These are phyloP conservation scores for Manis pentadactyla DNA, from an alignment of 2,797 vertebrate species.

Conservation along the genomic window DNA sequence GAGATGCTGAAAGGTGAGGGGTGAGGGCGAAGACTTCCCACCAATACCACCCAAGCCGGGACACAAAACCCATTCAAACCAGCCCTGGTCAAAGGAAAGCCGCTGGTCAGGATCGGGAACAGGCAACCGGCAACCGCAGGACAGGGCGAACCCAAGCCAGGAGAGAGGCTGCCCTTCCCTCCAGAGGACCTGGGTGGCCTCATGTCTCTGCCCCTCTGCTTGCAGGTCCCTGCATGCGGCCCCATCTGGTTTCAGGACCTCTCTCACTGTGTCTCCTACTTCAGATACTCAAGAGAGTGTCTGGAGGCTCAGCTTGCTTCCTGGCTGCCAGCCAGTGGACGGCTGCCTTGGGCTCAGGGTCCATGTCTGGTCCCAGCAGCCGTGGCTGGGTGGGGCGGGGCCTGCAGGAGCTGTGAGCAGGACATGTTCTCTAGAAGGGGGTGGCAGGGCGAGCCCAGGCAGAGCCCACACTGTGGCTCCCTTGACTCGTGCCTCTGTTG, in stretches of 20 bases:
- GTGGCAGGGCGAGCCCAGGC: neutral
- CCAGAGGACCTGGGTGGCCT: neutral
- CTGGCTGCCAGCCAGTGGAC: neutral
- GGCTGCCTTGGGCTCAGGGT: neutral
- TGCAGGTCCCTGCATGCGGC: neutral
- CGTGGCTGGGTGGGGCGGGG: fast-evolving
- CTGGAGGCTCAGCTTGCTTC: fast-evolving
- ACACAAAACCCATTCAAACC: neutral
- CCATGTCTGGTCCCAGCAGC: neutral
- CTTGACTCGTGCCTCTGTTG: neutral
- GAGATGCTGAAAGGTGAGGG: neutral
- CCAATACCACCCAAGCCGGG: neutral
- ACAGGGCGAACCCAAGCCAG: neutral
- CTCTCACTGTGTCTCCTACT: neutral
- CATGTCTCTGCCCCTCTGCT: neutral
- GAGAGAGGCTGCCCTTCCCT: neutral
- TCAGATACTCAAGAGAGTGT: neutral
- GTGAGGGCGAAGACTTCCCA: neutral
- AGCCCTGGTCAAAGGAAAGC: neutral
- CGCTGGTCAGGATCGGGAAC: neutral
- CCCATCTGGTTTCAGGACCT: neutral
- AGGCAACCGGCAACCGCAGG: neutral
- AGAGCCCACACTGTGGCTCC: fast-evolving
- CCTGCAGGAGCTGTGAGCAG: neutral
- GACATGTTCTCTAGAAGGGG: neutral